Evolutionary conservation across 2,113 vertebrate genomes (phyloP).

Genomic region (Python bivittatus): DNA sequence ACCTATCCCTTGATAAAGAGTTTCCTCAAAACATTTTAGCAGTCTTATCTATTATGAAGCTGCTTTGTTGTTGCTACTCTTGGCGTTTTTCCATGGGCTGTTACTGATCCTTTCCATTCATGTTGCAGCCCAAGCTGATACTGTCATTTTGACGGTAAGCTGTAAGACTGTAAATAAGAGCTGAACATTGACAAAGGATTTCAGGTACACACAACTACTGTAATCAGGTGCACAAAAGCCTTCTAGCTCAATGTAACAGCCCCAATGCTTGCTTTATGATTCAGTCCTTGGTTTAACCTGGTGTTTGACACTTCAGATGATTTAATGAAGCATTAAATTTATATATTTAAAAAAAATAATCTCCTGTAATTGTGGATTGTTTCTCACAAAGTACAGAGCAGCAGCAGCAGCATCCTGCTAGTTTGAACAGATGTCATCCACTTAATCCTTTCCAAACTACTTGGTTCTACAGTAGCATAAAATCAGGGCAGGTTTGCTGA

Average conservation of each 20-base stretch:
- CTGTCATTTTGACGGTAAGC: neutral
- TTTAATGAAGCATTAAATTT: conserved; percentile 27
- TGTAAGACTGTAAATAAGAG: neutral
- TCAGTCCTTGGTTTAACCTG: accelerated
- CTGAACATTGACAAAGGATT: neutral
- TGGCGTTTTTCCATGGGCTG: neutral
- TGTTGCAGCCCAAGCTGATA: neutral
- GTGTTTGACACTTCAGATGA: neutral
- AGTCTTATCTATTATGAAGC: neutral
- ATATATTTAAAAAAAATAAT: neutral
- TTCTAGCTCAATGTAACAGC: neutral
- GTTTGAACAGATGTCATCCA: conserved; percentile 46
- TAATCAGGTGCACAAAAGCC: neutral
- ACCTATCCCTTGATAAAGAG: neutral
- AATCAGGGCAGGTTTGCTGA: conserved; percentile 9
- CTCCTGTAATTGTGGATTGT: neutral
- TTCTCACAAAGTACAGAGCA: conserved; percentile 33
- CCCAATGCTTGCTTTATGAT: accelerated
- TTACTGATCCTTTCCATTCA: neutral
- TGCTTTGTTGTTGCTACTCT: neutral
- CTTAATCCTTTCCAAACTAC: conserved; percentile 22
- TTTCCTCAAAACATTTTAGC: neutral
- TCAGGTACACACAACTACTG: neutral
- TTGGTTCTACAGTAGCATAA: neutral
- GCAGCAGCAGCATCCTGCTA: conserved; percentile 11